phyloP scores from a whole-genome alignment of 2,113 vertebrate species.

The Ophthalmotilapia sp. region DNA sequence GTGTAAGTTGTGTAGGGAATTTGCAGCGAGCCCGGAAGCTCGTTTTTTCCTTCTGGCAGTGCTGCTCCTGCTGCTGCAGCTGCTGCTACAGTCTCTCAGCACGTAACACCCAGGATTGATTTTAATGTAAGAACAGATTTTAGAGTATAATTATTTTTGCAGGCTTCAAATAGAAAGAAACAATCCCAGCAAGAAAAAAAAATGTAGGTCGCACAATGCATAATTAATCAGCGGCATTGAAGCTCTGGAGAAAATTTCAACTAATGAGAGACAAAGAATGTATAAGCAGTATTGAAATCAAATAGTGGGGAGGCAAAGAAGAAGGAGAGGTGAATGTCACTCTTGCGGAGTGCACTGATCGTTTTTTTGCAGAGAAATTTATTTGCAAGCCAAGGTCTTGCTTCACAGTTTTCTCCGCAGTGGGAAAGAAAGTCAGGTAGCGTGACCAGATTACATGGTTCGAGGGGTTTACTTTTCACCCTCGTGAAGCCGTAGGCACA shows the following conservation, averaged over 20 bases:
- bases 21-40: not conserved
- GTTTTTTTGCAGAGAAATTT: not conserved
- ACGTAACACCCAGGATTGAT: not conserved
- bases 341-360: not conserved
- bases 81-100: not conserved
- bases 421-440: slow-evolving; percentile 18
- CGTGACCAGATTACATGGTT: slow-evolving; percentile 28
- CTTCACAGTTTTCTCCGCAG: not conserved
- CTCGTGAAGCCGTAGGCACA: not conserved
- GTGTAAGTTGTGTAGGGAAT: not conserved
- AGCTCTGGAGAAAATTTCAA: not conserved
- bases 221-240: slow-evolving; percentile 44
- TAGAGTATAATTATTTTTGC: not conserved
- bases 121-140: slow-evolving; percentile 1
- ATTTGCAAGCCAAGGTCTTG: not conserved
- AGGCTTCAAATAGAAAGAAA: slow-evolving; percentile 2
- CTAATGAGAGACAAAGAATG: slow-evolving; percentile 29
- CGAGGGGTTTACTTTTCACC: slow-evolving; percentile 15
- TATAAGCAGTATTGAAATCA: not conserved
- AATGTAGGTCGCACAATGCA: slow-evolving; percentile 43
- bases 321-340: not conserved
- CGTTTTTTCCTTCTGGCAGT: not conserved
- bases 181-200: not conserved
- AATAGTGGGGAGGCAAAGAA: not conserved
- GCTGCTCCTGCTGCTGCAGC: not conserved